These are phyloP conservation scores for Zaprionus camerounensis DNA, from an alignment of 1,140 invertebrate genomes.

Conservation along the genomic window DNA sequence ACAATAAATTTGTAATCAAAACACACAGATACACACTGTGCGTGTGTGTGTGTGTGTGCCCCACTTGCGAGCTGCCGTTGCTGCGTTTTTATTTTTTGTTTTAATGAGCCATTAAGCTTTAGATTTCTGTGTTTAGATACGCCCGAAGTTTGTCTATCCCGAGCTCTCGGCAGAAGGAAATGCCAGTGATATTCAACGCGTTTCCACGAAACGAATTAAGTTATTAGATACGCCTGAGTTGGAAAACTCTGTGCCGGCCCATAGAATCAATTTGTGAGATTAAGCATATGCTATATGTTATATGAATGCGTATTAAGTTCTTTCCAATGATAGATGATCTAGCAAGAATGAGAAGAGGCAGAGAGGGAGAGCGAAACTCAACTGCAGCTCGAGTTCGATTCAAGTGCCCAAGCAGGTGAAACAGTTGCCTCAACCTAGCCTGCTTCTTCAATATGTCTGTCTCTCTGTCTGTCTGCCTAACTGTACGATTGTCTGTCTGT, in stretches of 20 bases:
- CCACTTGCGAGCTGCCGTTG: slow-evolving; percentile 11
- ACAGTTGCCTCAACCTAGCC: neutral
- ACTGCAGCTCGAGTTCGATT: neutral
- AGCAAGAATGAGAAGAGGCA: neutral
- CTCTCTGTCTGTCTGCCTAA: neutral
- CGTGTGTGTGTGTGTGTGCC: slow-evolving; percentile 25
- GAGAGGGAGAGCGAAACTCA: neutral
- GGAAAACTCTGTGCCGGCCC: slow-evolving; percentile 53
- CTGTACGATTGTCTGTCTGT: neutral
- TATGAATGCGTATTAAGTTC: slow-evolving; percentile 28
- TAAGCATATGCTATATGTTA: slow-evolving; percentile 6
- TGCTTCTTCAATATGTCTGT: neutral
- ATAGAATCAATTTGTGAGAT: slow-evolving; percentile 58
- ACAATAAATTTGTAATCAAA: slow-evolving; percentile 80
- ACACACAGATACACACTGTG: slow-evolving; percentile 16
- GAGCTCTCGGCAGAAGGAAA: slow-evolving; percentile 30
- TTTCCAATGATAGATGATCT: slow-evolving; percentile 26
- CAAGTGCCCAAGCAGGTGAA: neutral
- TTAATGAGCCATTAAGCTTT: slow-evolving; percentile 82
- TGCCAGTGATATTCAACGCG: slow-evolving; percentile 37
- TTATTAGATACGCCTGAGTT: slow-evolving; percentile 71
- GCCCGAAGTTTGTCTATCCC: slow-evolving; percentile 57
- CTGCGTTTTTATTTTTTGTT: slow-evolving; percentile 28
- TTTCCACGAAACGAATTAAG: slow-evolving; percentile 81
- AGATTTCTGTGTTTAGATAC: slow-evolving; percentile 79